These are phyloP conservation scores for Eledona agricola DNA, from an alignment of 2,888 invertebrate genomes.

Conservation along the genomic window DNA sequence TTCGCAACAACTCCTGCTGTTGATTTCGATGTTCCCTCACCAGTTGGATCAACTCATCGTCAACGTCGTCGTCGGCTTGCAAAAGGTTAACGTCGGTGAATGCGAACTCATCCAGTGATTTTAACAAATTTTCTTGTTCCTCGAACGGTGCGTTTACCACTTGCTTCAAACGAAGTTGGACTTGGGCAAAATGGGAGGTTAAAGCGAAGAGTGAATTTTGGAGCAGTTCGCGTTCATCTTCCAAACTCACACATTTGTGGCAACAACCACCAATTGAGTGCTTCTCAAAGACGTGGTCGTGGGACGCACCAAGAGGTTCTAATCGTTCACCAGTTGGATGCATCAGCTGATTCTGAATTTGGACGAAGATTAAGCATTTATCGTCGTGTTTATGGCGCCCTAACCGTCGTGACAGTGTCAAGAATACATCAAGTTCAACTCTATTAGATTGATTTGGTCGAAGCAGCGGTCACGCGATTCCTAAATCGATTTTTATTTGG, in stretches of 20 bases:
- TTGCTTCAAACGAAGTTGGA: conserved; percentile 84
- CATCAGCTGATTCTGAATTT: conserved; percentile 11
- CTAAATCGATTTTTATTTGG: no score
- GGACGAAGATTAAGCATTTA: no score
- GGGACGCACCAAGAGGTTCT: conserved; percentile 36
- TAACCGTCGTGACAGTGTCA: no score
- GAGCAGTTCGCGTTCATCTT: conserved; percentile 89
- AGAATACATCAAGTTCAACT: no score
- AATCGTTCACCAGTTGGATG: conserved; percentile 16
- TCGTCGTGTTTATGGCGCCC: no score
- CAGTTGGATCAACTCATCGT: conserved; percentile 63
- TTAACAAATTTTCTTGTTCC: conserved; percentile 85
- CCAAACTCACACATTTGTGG: conserved; percentile 65
- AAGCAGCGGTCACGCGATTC: no score
- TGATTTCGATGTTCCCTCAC: conserved; percentile 56
- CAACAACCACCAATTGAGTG: conserved; percentile 11
- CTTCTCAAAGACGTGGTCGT: conserved; percentile 1
- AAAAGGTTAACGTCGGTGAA: conserved; percentile 89
- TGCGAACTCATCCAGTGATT: conserved; percentile 93
- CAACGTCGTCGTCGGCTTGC: conserved; percentile 41
- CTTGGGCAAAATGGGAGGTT: conserved; percentile 96
- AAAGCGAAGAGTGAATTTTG: conserved; percentile 91
- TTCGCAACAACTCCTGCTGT: conserved; percentile 78
- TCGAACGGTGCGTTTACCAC: conserved; percentile 82
- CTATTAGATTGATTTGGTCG: no score